Base-by-base conservation (phyloP, 2,113 vertebrate genomes). In the Tetraodon nigroviridis region DNA sequence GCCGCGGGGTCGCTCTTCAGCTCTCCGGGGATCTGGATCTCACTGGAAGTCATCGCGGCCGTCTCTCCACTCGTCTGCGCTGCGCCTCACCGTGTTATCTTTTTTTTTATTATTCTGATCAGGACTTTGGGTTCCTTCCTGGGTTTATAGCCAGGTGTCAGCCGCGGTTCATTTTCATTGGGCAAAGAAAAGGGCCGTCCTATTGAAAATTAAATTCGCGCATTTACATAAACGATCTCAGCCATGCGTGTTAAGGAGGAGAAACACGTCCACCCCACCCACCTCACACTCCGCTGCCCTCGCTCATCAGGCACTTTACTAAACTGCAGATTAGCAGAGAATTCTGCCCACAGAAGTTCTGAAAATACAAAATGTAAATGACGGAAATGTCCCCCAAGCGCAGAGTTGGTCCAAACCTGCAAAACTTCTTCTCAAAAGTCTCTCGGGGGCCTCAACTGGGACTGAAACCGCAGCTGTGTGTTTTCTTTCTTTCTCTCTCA, bases 91-190 rank as follows among this genome's bases (percentile, higher is more conserved):
- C 12, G 61, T 57, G 71, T 27, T 76, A 6, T 24, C 21, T 51
- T 84, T 84, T 86, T 75, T 84, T 83, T 86, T 80, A 19, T 76
- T 71, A 53, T 52, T 71, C 88, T 86, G 90, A 89, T 84, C 86
- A 75, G 88, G 89, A 89, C 86, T 90, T 84, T 89, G 92, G 89
- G 88, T 82, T 87, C 73, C 85, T 86, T 84, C 86, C 89, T 80
- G 91, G 88, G 93, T 95, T 93, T 97, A 95, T 96, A 96, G 91
- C 93, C 94, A 98, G 95, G 95, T 98, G 95, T 94, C 93, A 91
- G 88, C 87, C 88, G 81, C 84, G 89, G 89, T 75, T 91, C 79
- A 69, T 88, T 95, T 93, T 96, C 89, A 98, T 98, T 97, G 95
- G 95, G 91, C 89, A 90, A 87, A 90, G 89, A 88, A 89, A 89